phyloP scores from a whole-genome alignment of 2,888 invertebrate genomes.

The Drosophila kanekoi region DNA sequence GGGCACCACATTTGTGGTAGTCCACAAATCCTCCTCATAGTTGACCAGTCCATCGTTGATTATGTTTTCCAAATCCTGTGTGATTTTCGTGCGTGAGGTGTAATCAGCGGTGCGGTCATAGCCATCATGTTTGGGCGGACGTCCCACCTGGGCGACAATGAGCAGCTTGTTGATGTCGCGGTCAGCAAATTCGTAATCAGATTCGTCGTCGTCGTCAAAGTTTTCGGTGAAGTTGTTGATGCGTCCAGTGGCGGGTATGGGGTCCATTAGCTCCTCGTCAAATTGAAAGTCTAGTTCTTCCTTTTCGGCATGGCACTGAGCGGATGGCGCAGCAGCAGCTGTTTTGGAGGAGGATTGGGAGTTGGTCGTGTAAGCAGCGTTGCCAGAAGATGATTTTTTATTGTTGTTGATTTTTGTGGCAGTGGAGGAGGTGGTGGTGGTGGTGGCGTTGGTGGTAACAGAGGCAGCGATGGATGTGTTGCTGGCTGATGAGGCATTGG shows the following conservation, averaged over 20 bases:
- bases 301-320: conserved; percentile 86
- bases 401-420: conserved; percentile 45
- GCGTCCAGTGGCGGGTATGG: conserved; percentile 89
- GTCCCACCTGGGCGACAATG: conserved; percentile 94
- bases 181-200: conserved; percentile 96
- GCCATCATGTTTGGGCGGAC: conserved; percentile 93
- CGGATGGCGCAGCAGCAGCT: conserved; percentile 78
- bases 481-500: conserved; percentile 54
- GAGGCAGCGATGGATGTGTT: conserved; percentile 53
- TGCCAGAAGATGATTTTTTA: conserved; percentile 68
- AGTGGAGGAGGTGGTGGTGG: conserved; percentile 34
- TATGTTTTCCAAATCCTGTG: conserved; percentile 96
- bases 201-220: conserved; percentile 92
- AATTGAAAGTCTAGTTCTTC: conserved; percentile 98
- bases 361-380: conserved; percentile 75
- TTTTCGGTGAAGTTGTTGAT: conserved; percentile 91
- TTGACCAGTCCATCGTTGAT: conserved; percentile 98
- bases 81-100: conserved; percentile 96
- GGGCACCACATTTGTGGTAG: conserved; percentile 86
- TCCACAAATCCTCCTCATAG: conserved; percentile 98
- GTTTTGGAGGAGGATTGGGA: conserved; percentile 81
- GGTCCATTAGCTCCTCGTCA: conserved; percentile 95
- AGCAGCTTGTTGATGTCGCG: conserved; percentile 96
- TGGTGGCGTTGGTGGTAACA: conserved; percentile 32
- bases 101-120: conserved; percentile 96